phyloP scores from a whole-genome alignment of 2,113 vertebrate genomes.

The Ammodytes marinus region DNA sequence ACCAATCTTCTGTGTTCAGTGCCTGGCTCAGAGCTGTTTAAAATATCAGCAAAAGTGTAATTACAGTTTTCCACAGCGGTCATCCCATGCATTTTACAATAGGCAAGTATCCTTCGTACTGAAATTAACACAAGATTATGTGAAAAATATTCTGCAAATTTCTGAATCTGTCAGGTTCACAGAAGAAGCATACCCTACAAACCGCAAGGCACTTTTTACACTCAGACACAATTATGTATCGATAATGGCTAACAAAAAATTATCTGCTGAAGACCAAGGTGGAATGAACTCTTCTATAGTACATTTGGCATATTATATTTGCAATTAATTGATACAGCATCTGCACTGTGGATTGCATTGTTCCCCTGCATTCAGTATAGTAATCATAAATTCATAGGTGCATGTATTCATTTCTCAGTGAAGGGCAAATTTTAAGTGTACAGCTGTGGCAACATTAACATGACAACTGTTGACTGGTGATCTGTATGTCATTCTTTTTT shows the following conservation, averaged over 20 bases:
- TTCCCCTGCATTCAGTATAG: not conserved
- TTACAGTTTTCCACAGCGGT: slow-evolving; percentile 10
- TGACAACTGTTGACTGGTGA: slow-evolving; percentile 2
- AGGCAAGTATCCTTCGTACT: not conserved
- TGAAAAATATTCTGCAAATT: not conserved
- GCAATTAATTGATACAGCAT: not conserved
- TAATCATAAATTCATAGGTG: not conserved
- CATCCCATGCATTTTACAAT: not conserved
- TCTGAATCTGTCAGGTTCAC: not conserved
- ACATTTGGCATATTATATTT: not conserved
- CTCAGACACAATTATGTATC: too few species aligned
- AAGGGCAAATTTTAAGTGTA: slow-evolving; percentile 22
- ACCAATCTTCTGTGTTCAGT: slow-evolving; percentile 7
- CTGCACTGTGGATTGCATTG: not conserved
- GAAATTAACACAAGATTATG: not conserved
- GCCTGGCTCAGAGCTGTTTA: not conserved
- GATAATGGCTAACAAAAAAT: too few species aligned
- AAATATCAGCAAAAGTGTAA: slow-evolving; percentile 6
- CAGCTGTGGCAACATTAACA: slow-evolving; percentile 14
- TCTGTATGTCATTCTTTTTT: not conserved
- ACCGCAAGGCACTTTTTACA: not conserved
- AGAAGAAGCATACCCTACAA: not conserved
- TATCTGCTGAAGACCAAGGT: too few species aligned
- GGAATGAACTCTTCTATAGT: too few species aligned
- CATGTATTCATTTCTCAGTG: slow-evolving; percentile 1